Conservation (phyloP, 2,797 vertebrate species). For the Coranthus polyacanthus region DNA sequence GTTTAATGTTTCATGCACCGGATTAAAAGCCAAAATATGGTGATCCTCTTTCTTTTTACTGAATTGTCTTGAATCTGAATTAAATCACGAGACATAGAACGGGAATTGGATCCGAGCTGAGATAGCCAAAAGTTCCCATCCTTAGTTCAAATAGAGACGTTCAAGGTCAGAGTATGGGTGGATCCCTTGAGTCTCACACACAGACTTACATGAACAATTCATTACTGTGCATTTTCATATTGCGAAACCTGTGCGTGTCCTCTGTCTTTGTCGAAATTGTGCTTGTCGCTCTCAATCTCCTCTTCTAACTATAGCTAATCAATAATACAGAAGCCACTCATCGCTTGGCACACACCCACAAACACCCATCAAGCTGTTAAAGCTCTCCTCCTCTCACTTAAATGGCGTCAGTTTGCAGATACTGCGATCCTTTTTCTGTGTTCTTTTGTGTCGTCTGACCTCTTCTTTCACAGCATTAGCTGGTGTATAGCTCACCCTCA, state of each 20-base stretch:
- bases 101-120: too few relatives aligned
- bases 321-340: constrained; percentile 67
- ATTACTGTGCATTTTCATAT: constrained; percentile 16
- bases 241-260: constrained; percentile 57
- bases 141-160: constrained; percentile 2
- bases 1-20: too few relatives aligned
- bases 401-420: not conserved
- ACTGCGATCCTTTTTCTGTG: not conserved
- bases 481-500: not conserved
- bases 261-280: constrained; percentile 38
- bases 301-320: constrained; percentile 52
- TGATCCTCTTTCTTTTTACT: too few relatives aligned
- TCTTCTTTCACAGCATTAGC: not conserved
- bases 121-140: too few relatives aligned
- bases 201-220: constrained; percentile 17
- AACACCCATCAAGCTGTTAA: constrained; percentile 31
- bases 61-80: too few relatives aligned
- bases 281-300: constrained; percentile 63
- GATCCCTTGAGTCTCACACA: constrained; percentile 5
- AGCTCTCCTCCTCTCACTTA: constrained; percentile 15
- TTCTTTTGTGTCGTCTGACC: constrained; percentile 2
- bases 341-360: constrained; percentile 27
- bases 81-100: too few relatives aligned
- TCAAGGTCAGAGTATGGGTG: constrained; percentile 2
- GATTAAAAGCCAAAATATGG: too few relatives aligned